Evolutionary conservation across 2,113 vertebrate species (phyloP).

Genomic region (Sinocyclocheilus rhinocerous): DNA sequence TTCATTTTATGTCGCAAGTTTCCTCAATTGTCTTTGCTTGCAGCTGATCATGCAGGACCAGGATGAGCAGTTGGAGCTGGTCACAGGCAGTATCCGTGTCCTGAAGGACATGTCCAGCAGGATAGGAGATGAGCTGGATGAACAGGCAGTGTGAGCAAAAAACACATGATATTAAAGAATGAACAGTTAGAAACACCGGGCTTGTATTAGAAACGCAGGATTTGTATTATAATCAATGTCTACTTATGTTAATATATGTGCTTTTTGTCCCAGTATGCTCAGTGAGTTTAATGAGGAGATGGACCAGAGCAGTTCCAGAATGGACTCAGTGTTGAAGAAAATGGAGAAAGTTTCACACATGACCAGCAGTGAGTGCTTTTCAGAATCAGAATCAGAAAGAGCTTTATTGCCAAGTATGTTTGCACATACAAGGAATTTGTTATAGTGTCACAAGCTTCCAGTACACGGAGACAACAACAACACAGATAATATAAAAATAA

Average conservation of each 20-base stretch:
- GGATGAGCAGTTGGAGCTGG: constrained; percentile 82
- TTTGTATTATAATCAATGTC: constrained; percentile 1
- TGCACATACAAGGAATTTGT: too few species aligned
- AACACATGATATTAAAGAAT: background rate
- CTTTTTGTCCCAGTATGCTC: constrained; percentile 73
- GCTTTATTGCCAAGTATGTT: too few species aligned
- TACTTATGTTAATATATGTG: background rate
- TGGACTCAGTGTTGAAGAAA: constrained; percentile 82
- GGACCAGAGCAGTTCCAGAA: constrained; percentile 79
- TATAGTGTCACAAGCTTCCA: too few species aligned
- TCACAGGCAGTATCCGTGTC: constrained; percentile 80
- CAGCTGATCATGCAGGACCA: constrained; percentile 83
- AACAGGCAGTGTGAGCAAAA: constrained; percentile 79
- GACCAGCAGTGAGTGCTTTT: constrained; percentile 77
- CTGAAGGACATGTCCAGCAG: constrained; percentile 81
- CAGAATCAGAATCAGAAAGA: too few species aligned
- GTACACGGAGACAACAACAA: too few species aligned
- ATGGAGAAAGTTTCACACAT: constrained; percentile 83
- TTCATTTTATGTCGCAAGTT: background rate
- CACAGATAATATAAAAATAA: too few species aligned
- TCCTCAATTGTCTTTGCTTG: background rate
- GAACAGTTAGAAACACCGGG: background rate
- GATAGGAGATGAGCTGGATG: constrained; percentile 81
- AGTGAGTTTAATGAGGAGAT: constrained; percentile 81
- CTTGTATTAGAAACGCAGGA: too few species aligned